Base-by-base conservation (phyloP, 64 coral and sea anemone genomes). In the Actinia tenebrosa region DNA sequence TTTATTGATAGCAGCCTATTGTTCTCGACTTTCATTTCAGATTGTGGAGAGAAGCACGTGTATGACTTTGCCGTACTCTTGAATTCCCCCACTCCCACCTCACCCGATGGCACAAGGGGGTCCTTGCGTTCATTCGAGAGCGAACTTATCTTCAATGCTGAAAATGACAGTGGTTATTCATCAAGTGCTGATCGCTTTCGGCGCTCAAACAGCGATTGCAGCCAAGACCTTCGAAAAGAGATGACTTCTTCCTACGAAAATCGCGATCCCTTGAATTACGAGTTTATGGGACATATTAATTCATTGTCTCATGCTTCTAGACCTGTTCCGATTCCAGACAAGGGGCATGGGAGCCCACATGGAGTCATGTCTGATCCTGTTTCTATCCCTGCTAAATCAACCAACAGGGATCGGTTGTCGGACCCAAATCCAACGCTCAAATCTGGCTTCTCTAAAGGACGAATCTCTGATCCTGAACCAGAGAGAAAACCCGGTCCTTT, bases 111-210 rank as follows among this genome's bases (percentile, higher is more conserved):
- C 16, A 80, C 78, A 16, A 83, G 27, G 18, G 45, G 62, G 0
- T 92, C 83, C 42, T 60, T 83, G 43, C 83, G 66, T 5, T 97
- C 94, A 64, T 43, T 93, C 17, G 94, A 97, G 4, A 93, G 91
- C 27, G 94, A 97, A 56, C 26, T 97, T 0, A 90, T 88, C 13
- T 97, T 87, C n/a, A 87, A 85, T 7, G 62, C 71, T 27, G 94
- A 93, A 58, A 85, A 53, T 78, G 94, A 95, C 68, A 95, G 94
- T 82, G 94, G 94, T 1, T 97, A 97, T 77, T 97, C 91, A 0
- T 97, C 94, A 7, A 93, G 94, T 60, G 45, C 84, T 27, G 94
- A 95, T 30, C 86, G 88, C 20, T 87, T 83, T 45, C 77, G 56
- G 42, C 80, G 81, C 79, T 71, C 42, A 3, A 88, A 69, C 75